phyloP scores from a whole-genome alignment of 2,888 invertebrate species.

The Ommatoiulus sabulosus region DNA sequence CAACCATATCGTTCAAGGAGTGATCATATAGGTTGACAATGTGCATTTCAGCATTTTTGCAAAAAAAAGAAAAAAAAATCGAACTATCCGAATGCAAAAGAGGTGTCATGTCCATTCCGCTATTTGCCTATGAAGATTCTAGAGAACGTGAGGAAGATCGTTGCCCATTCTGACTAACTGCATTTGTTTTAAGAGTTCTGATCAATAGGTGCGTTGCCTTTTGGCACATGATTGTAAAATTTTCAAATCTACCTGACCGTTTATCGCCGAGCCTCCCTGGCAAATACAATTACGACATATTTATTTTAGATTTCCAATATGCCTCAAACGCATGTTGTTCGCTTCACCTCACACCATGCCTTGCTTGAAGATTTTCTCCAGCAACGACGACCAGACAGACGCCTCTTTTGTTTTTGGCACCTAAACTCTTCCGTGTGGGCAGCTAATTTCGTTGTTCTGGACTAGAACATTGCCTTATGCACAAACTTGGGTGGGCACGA shows the following conservation, averaged over 20 bases:
- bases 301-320: background rate
- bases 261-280: background rate
- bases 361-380: background rate
- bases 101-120: too few species aligned
- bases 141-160: too few species aligned
- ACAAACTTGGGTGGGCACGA: conserved; percentile 13
- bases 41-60: too few species aligned
- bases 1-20: too few species aligned
- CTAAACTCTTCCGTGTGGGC: conserved; percentile 34
- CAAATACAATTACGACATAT: background rate
- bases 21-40: too few species aligned
- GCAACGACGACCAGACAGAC: background rate
- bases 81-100: too few species aligned
- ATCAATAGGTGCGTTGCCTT: background rate
- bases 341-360: background rate
- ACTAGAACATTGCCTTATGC: background rate
- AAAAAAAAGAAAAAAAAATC: too few species aligned
- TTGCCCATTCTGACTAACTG: too few species aligned
- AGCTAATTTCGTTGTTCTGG: background rate
- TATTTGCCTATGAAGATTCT: too few species aligned
- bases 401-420: conserved; percentile 11
- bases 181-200: too few species aligned
- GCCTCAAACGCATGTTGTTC: background rate
- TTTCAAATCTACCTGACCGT: background rate
- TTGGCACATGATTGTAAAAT: background rate